Percentiles rank a stretch among this genome's conserved stretches.
These are phyloP conservation scores for Sinhomidia bicolor DNA, from an alignment of 2,888 invertebrate genomes.

Conservation along the genomic window DNA sequence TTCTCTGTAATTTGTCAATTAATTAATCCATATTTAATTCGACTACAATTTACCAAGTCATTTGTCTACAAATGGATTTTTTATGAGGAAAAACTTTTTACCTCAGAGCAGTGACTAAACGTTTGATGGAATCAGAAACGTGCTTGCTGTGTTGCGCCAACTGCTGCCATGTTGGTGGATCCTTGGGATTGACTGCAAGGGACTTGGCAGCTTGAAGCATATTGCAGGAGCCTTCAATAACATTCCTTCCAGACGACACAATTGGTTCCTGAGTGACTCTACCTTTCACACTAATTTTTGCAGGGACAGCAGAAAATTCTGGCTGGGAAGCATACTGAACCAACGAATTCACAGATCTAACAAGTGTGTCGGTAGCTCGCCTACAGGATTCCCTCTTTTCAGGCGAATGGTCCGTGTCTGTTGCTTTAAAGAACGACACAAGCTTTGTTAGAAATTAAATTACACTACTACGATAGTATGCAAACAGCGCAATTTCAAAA, in stretches of 20 bases:
- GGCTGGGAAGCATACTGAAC: slow-evolving; percentile 96
- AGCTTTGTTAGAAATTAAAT: too few species aligned
- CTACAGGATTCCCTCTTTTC: slow-evolving; percentile 88
- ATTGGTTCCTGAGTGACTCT: slow-evolving; percentile 93
- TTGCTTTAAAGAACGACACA: slow-evolving; percentile 81
- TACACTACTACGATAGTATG: too few species aligned
- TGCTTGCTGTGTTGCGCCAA: slow-evolving; percentile 96
- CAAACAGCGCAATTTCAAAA: neutral
- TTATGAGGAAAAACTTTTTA: slow-evolving; percentile 81
- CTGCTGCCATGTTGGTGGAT: slow-evolving; percentile 96
- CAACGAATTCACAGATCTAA: slow-evolving; percentile 94
- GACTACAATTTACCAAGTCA: too few species aligned
- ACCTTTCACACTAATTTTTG: slow-evolving; percentile 93
- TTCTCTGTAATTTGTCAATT: slow-evolving; percentile 84
- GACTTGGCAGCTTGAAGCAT: slow-evolving; percentile 96
- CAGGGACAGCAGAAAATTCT: slow-evolving; percentile 96
- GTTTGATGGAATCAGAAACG: slow-evolving; percentile 98
- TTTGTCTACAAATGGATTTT: too few species aligned
- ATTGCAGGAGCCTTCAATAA: slow-evolving; percentile 92
- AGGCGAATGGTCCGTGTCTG: slow-evolving; percentile 92
- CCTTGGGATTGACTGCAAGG: slow-evolving; percentile 93
- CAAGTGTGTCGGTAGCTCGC: slow-evolving; percentile 91
- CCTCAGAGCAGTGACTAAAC: slow-evolving; percentile 94
- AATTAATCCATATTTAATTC: too few species aligned
- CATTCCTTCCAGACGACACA: slow-evolving; percentile 88